Evolutionary conservation across 2,888 invertebrate genomes (phyloP), one percentile per base, ranked within the genome.

Genomic region (Pandemis cinnamomeana): DNA sequence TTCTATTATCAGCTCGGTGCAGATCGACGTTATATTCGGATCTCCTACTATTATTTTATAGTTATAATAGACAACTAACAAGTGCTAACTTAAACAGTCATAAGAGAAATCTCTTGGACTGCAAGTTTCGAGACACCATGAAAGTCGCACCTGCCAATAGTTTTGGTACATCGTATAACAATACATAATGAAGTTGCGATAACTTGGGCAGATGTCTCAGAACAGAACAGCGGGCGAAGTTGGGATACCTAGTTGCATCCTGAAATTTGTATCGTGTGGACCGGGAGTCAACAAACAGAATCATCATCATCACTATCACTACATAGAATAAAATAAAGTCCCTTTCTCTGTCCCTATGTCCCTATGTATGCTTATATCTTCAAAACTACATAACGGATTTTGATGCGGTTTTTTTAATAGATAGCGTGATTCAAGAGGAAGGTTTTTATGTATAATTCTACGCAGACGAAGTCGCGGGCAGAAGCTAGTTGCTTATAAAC

Each of bases 191-290:
- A 70, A 71, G 61, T 51, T 11, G 69, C 79, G 77, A 74, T 76
- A 86, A 88, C 80, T 86, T 84, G 83, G 86, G 83, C 86, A 85
- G 86, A 84, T 85, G 84, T 87, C 85, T 84, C 81, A 79, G 82
- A 80, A 83, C 78, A 78, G 77, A 80, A 83, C 78, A 78, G 77
- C 80, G 77, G 78, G 77, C 76, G 77, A 79, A 84, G 78, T 86
- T 83, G 75, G 78, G 66, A 62, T 77, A 78, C 80, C 77, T 76
- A 80, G 80, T 76, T 44, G 36, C 62, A 48, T 78, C 73, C 75
- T 67, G 72, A 75, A 76, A 78, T 69, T 44, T 58, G 55, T 71
- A 46, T 58, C 71, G 51, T 62, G 44, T 55, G 64, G 63, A 60
- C 66, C 61, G 46, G 61, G 70, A 74, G 74, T n/a, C 4, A 15